A percentile compares a stretch with the other conserved stretches of the same genome.
phyloP scores from a whole-genome alignment of 2,888 invertebrate species.

The Eristalis arbustorum region DNA sequence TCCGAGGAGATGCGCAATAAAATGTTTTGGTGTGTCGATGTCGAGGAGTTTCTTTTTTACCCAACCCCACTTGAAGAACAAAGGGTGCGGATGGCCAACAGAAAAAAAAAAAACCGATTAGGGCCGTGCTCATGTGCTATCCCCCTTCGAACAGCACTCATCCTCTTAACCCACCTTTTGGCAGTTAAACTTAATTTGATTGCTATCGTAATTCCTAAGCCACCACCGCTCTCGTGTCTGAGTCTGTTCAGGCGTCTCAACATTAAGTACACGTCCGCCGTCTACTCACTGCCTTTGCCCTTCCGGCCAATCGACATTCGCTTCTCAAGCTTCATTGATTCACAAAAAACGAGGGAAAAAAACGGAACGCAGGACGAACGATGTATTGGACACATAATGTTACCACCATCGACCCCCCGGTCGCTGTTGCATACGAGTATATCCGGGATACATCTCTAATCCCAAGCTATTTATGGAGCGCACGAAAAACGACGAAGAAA shows the following conservation, averaged over 20 bases:
- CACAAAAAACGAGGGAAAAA: slow-evolving; percentile 46
- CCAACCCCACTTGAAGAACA: slow-evolving; percentile 33
- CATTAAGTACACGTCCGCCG: slow-evolving; percentile 52
- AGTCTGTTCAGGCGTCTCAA: slow-evolving; percentile 55
- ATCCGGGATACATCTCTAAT: slow-evolving; percentile 66
- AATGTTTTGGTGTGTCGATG: background rate
- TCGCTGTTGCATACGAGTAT: slow-evolving; percentile 51
- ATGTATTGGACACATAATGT: slow-evolving; percentile 68
- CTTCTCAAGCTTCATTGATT: slow-evolving; percentile 70
- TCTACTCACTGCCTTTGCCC: slow-evolving; percentile 24
- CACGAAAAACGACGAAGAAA: slow-evolving; percentile 39
- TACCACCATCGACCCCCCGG: slow-evolving; percentile 29
- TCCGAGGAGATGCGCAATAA: background rate
- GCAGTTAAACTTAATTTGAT: slow-evolving; percentile 71
- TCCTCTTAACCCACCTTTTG: slow-evolving; percentile 63
- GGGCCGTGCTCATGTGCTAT: slow-evolving; percentile 37
- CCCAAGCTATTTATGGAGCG: slow-evolving; percentile 67
- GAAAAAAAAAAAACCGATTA: slow-evolving; percentile 54
- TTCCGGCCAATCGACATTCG: slow-evolving; percentile 69
- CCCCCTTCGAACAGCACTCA: slow-evolving; percentile 1
- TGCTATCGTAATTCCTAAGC: slow-evolving; percentile 66
- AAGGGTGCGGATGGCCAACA: slow-evolving; percentile 1
- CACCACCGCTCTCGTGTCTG: background rate
- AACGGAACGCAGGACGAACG: background rate
- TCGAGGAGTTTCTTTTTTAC: background rate